Evolutionary conservation across 2,113 vertebrate genomes (phyloP).

Genomic region (Lutjanus erythropterus): DNA sequence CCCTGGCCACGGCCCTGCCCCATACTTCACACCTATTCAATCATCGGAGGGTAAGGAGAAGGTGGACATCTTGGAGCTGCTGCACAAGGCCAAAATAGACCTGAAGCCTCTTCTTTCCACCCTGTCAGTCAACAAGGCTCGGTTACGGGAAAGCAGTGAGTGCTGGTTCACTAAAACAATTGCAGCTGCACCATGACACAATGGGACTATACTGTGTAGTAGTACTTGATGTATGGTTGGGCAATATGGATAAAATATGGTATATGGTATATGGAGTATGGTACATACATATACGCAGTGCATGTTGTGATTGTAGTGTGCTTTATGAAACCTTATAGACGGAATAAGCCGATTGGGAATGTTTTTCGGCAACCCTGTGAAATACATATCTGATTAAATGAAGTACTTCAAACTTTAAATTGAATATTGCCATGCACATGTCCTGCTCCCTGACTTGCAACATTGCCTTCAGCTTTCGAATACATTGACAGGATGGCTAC

Average conservation of each 20-base stretch:
- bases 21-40: conserved; percentile 97
- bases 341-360: neutral
- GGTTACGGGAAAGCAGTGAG: conserved; percentile 96
- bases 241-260: neutral
- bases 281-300: no score
- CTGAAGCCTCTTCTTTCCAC: conserved; percentile 97
- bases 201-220: neutral
- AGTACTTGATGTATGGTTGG: neutral
- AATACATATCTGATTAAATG: neutral
- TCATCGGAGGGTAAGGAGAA: conserved; percentile 92
- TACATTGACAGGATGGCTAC: neutral
- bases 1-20: conserved; percentile 89
- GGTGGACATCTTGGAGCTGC: conserved; percentile 97
- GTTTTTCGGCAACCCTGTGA: neutral
- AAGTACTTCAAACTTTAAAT: neutral
- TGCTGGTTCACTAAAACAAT: conserved; percentile 53
- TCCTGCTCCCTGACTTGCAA: neutral
- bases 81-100: conserved; percentile 98
- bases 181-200: neutral
- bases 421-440: neutral
- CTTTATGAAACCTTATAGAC: neutral
- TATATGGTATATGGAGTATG: no score
- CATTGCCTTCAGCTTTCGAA: neutral
- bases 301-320: neutral
- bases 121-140: conserved; percentile 96